Base-by-base conservation (phyloP, 2,797 vertebrate species). In the Helicolenus hilgendorfi region DNA sequence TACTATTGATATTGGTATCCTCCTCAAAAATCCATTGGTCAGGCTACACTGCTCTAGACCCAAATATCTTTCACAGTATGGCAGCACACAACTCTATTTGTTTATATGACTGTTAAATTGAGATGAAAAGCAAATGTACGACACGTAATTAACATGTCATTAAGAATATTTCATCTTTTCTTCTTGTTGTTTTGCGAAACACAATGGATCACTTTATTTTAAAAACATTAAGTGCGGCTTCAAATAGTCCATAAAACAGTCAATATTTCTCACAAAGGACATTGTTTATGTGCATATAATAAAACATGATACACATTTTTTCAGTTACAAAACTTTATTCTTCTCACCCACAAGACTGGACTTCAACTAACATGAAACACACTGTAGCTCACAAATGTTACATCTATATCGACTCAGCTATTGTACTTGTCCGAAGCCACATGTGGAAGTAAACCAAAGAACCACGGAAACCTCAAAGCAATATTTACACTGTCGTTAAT, bases 401-500 rank as follows among this genome's bases (percentile, higher is more conserved):
- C 65, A 65, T 31, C 31, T 10, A 31, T 71, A 69, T 45, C 22
- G 6, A 22, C 63, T 49, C 13, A 11, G 10, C 26, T 63, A 18
- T 24, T 63, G 35, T 24, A 49, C 29, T 14, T 0, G 35, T 53
- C 36, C 72, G 7, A 71, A 36, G 53, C 58, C 70, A 84, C 56
- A 72, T 80, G 55, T 65, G 59, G 59, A 77, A 36, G 22, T 65
- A 62, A 72, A 78, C 58, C 69, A 73, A 56, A 24, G 29, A 15
- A 58, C 56, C 69, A 26, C 56, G 27, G 29, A 15, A 58, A 53
- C 75, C 62, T 13, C 53, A 69, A 78, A 70, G 26, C 35, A 76
- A 53, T 58, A 72, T 72, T 29, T 65, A 41, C 13, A 45, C 36
- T 27, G 24, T 31, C 45, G 78, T 36, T 77, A 14, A 84, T 73